Evolutionary conservation across 2,888 invertebrate genomes (phyloP), one percentile per base, ranked within the genome.

Genomic region (Lycia hirtaria): DNA sequence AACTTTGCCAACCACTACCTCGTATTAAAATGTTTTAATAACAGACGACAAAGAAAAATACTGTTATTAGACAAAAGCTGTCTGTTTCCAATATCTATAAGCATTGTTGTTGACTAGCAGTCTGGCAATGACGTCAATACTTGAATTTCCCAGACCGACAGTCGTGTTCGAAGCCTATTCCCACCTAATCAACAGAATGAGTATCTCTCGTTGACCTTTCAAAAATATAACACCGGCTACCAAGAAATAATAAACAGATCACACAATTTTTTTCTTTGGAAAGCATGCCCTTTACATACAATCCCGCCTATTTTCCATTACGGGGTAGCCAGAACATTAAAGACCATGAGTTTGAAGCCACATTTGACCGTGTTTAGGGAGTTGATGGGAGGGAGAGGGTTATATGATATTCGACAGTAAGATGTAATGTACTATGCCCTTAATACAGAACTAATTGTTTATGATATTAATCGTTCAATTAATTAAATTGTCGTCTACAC

Each of bases 111-210:
- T 12, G 30, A 2, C 44, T 38, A 43, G 38, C 33, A 17, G 28
- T 37, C 49, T 10, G 15, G 10, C 15, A 10, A 14, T 56, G 50
- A 56, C 56, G 51, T 51, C 50, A 56, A 33, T 15, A 41, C 47
- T 43, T 37, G 24, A 43, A 33, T 24, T 20, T 15, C 4, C 14
- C 24, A 26, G 35, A 15, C 28, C 30, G n/a, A 26, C 33, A 22
- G n/a, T 24, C 37, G 19, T 57, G 24, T 19, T 47, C 52, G 47
- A 35, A 24, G 41, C 32, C 48, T 49, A 48, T 48, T 52, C 10
- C 15, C 26, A 26, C 41, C 5, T 15, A 41, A 41, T 41, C 41
- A 41, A 41, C 26, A 41, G 24, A 41, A 26, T 28, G 33, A 22
- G 35, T 33, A 32, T 12, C 14, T 14, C 10, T 22, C 32, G 19